A percentile compares a stretch with the other conserved stretches of the same genome.
These are phyloP conservation scores for Sitobion miscanthi DNA, from an alignment of 1,140 invertebrate genomes.

Conservation along the genomic window DNA sequence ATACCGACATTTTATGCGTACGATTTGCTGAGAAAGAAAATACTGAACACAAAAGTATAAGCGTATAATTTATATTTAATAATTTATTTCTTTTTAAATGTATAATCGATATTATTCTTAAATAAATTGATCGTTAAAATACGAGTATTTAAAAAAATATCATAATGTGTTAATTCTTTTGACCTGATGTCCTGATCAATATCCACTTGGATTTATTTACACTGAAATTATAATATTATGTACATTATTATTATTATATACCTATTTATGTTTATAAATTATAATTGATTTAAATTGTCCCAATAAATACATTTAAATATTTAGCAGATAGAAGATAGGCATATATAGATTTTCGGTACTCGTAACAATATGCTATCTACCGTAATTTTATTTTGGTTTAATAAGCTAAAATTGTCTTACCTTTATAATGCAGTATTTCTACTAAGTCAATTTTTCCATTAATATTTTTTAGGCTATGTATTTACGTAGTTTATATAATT, in stretches of 20 bases:
- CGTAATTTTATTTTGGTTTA: too few species aligned
- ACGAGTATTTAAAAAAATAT: not conserved
- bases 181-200: not conserved
- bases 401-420: too few species aligned
- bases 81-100: constrained; percentile 26
- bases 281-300: too few species aligned
- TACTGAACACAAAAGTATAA: constrained; percentile 45
- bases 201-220: not conserved
- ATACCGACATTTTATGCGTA: not conserved
- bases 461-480: too few species aligned
- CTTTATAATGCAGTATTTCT: too few species aligned
- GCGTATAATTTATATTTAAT: constrained; percentile 30
- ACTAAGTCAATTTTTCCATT: too few species aligned
- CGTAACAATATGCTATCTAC: too few species aligned
- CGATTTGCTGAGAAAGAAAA: constrained; percentile 27
- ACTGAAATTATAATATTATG: not conserved
- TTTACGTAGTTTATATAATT: too few species aligned
- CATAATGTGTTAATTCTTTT: not conserved
- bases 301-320: not conserved
- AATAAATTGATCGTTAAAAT: constrained; percentile 4
- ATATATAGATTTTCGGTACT: not conserved
- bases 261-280: too few species aligned
- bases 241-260: not conserved
- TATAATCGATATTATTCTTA: not conserved
- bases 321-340: too few species aligned